Conservation (phyloP, 2,113 vertebrate genomes). For the Ptilorrhoa leucosticta region DNA sequence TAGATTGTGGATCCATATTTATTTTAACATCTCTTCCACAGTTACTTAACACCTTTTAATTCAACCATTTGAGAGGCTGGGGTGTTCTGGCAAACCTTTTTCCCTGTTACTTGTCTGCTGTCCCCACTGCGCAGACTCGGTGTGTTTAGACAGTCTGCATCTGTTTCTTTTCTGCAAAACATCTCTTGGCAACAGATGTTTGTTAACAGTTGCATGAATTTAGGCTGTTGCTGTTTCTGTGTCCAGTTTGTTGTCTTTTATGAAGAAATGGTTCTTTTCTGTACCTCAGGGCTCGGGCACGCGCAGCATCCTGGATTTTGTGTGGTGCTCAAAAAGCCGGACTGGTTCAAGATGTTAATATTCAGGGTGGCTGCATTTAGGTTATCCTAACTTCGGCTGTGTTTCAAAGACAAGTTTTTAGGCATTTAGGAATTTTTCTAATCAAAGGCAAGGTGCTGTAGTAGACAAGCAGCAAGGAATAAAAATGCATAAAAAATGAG, state of each 20-base stretch:
- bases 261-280: background rate
- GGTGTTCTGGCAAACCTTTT: background rate
- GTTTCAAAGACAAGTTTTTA: background rate
- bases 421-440: background rate
- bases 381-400: background rate
- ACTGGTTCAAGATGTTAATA: background rate
- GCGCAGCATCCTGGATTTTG: background rate
- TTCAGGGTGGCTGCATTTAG: background rate
- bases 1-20: background rate
- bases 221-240: background rate
- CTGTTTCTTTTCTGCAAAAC: background rate
- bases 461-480: background rate
- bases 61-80: background rate
- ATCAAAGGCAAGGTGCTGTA: background rate
- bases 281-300: background rate
- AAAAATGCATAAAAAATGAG: background rate
- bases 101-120: background rate
- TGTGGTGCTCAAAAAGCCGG: background rate
- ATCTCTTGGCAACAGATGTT: constrained; percentile 2
- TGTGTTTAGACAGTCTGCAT: background rate
- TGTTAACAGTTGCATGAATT: background rate
- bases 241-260: background rate
- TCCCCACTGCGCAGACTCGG: background rate
- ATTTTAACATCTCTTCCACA: background rate
- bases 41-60: background rate